These are phyloP conservation scores for Stercorarius parasiticus DNA, from an alignment of 2,113 vertebrate genomes.

Conservation along the genomic window DNA sequence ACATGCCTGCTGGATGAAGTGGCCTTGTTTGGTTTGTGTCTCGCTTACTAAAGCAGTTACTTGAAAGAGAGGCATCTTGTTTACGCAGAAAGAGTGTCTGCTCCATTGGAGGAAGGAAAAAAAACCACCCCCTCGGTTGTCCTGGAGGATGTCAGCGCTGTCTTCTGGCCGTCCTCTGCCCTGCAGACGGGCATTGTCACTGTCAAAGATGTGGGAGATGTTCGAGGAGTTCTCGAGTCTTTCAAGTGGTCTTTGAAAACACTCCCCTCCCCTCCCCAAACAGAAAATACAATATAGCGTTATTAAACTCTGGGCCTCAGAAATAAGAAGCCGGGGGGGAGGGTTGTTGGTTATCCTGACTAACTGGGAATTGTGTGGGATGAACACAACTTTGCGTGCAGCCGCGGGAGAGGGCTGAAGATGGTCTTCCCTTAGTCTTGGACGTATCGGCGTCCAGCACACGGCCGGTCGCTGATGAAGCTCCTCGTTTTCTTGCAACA, in stretches of 20 bases:
- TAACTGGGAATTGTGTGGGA: fast-evolving
- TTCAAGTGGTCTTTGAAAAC: neutral
- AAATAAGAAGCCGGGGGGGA: neutral
- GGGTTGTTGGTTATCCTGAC: neutral
- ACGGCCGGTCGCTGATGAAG: fast-evolving
- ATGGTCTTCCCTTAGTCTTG: neutral
- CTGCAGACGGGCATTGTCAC: fast-evolving
- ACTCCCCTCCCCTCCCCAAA: neutral
- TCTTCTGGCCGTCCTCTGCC: neutral
- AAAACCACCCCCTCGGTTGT: fast-evolving
- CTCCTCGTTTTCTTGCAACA: fast-evolving
- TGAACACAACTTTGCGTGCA: fast-evolving
- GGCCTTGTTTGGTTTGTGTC: neutral
- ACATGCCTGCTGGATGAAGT: neutral
- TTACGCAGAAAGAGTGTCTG: neutral
- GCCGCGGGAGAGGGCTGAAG: neutral
- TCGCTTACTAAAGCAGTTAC: neutral
- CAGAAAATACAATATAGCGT: neutral
- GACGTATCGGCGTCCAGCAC: fast-evolving
- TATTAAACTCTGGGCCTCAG: neutral
- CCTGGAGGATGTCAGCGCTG: neutral
- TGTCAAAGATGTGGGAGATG: neutral
- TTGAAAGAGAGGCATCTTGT: neutral
- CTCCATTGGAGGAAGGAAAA: neutral
- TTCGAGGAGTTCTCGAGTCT: neutral